Percentiles rank a stretch among this genome's conserved stretches.
Evolutionary conservation across 2,797 vertebrate genomes (phyloP).

Genomic region (Spondyliosoma cantharus): DNA sequence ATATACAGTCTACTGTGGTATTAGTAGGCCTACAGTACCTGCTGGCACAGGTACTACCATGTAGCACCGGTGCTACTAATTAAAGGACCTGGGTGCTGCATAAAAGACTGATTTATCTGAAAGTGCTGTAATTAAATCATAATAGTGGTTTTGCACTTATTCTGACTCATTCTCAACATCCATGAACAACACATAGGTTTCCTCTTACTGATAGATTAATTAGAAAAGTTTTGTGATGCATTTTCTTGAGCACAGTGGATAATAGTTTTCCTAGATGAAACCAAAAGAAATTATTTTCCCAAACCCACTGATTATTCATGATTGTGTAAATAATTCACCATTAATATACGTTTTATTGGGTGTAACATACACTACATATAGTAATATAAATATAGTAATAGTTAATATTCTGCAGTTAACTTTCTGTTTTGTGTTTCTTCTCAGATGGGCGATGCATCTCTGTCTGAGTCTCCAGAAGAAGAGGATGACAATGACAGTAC

Average conservation of each 20-base stretch:
- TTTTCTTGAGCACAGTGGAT: background rate
- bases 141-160: background rate
- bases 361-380: background rate
- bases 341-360: background rate
- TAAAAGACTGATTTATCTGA: background rate
- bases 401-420: background rate
- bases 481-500: conserved; percentile 79
- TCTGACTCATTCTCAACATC: background rate
- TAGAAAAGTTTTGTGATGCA: background rate
- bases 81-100: background rate
- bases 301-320: background rate
- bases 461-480: conserved; percentile 81
- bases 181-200: background rate
- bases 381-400: background rate
- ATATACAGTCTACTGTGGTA: too few species aligned
- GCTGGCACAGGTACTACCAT: too few species aligned
- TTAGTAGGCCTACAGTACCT: background rate
- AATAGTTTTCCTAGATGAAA: background rate
- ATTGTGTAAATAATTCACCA: background rate
- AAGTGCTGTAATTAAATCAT: background rate
- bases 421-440: conserved; percentile 11
- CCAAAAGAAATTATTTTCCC: background rate
- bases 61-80: background rate
- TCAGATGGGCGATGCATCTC: conserved; percentile 74
- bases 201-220: background rate